A percentile compares a stretch with the other conserved stretches of the same genome.
Conservation (phyloP, 2,888 invertebrate species). For the Labia minor region DNA sequence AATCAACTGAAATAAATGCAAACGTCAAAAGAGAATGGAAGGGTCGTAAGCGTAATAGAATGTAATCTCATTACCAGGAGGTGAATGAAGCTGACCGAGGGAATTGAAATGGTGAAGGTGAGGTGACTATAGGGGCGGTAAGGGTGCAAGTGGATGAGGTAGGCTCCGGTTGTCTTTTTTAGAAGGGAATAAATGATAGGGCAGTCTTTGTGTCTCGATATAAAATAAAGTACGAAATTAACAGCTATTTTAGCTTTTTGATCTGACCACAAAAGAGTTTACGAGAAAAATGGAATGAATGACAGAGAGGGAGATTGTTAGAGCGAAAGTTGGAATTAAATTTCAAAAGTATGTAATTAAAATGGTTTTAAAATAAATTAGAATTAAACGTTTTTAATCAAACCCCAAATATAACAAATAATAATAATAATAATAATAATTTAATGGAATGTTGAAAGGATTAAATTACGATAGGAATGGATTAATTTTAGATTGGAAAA, state of each 20-base stretch:
- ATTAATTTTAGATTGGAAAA: too few relatives aligned
- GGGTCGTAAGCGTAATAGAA: background rate
- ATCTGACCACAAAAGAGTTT: slow-evolving; percentile 8
- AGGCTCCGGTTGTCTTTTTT: background rate
- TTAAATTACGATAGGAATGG: too few relatives aligned
- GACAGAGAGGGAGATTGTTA: background rate
- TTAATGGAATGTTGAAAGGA: too few relatives aligned
- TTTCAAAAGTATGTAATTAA: background rate
- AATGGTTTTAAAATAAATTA: slow-evolving; percentile 1
- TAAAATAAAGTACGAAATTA: slow-evolving; percentile 13
- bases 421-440: too few relatives aligned
- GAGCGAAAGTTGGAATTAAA: background rate
- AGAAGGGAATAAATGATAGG: slow-evolving; percentile 1
- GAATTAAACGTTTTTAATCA: background rate
- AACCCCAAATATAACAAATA: too few relatives aligned
- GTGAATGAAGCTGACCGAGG: background rate
- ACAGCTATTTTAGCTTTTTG: slow-evolving; percentile 5
- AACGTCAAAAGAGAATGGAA: background rate
- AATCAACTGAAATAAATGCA: background rate
- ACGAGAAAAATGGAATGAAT: background rate
- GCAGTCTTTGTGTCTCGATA: background rate
- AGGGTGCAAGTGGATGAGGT: too few relatives aligned
- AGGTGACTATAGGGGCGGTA: background rate
- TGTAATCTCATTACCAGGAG: slow-evolving; percentile 1
- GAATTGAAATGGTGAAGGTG: background rate